Conservation (phyloP, 92 coral and sea anemone genomes). For the Porites rus region DNA sequence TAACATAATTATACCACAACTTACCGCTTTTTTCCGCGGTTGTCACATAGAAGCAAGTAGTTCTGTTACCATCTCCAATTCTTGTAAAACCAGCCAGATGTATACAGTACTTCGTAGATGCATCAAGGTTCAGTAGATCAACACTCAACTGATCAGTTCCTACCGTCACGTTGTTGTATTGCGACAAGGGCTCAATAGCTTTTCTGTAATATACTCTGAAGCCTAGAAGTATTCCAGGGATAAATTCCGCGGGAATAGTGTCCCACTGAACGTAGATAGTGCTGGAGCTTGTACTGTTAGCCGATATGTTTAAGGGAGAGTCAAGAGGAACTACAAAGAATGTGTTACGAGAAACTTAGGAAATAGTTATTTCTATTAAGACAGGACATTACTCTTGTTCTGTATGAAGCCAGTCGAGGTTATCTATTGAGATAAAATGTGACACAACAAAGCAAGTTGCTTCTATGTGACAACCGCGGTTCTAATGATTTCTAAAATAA, state of each 20-base stretch:
- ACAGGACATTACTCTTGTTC: too few relatives aligned
- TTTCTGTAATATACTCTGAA: slow-evolving; percentile 16
- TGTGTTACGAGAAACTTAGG: background rate
- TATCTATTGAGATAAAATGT: background rate
- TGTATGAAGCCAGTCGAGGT: too few relatives aligned
- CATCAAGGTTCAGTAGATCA: slow-evolving; percentile 7
- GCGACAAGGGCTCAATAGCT: background rate
- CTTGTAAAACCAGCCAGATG: slow-evolving; percentile 27
- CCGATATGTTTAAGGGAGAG: background rate
- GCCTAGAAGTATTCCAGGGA: slow-evolving; percentile 39
- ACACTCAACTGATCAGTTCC: background rate
- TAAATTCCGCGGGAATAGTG: background rate
- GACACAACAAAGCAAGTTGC: too few relatives aligned
- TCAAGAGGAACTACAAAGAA: slow-evolving; percentile 13
- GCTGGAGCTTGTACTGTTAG: slow-evolving; percentile 10
- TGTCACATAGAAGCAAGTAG: slow-evolving; percentile 1
- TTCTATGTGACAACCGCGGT: too few relatives aligned
- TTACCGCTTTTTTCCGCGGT: slow-evolving; percentile 17
- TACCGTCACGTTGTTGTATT: background rate
- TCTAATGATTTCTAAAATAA: too few relatives aligned
- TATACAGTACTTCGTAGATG: slow-evolving; percentile 25
- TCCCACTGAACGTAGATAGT: slow-evolving; percentile 6
- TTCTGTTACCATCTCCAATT: slow-evolving; percentile 14
- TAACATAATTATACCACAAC: background rate
- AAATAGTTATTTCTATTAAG: background rate